Evolutionary conservation across 1,140 invertebrate genomes (phyloP).

Genomic region (Caenorhabditis remanei): DNA sequence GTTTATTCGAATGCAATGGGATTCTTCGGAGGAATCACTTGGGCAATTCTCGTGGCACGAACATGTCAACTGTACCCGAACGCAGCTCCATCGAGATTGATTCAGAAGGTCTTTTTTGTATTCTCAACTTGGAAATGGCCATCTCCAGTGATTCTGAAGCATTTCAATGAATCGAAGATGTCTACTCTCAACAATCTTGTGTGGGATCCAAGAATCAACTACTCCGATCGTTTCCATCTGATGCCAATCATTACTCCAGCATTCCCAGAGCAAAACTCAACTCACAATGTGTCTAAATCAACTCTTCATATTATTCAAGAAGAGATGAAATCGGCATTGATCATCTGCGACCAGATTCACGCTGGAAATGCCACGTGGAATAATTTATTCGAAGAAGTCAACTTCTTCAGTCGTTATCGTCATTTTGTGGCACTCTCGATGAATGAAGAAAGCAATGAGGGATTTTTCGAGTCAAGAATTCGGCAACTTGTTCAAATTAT

Average conservation of each 20-base stretch:
- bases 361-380: slow-evolving; percentile 88
- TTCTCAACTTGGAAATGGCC: slow-evolving; percentile 98
- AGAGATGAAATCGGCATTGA: slow-evolving; percentile 84
- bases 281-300: slow-evolving; percentile 95
- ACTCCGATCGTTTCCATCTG: slow-evolving; percentile 82
- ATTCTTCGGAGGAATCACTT: slow-evolving; percentile 97
- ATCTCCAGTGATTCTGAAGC: slow-evolving; percentile 93
- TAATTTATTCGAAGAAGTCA: slow-evolving; percentile 92
- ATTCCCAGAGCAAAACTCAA: slow-evolving; percentile 99
- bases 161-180: slow-evolving; percentile 83
- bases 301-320: slow-evolving; percentile 93
- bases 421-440: slow-evolving; percentile 78
- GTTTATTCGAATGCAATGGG: slow-evolving; percentile 97
- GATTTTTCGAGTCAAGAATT: slow-evolving; percentile 96
- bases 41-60: slow-evolving; percentile 98
- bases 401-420: slow-evolving; percentile 94
- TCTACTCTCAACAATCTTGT: slow-evolving; percentile 79
- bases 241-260: slow-evolving; percentile 99
- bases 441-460: slow-evolving; percentile 79
- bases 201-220: slow-evolving; percentile 85
- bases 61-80: slow-evolving; percentile 99
- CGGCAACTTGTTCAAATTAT: slow-evolving; percentile 90
- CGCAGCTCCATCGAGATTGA: slow-evolving; percentile 90
- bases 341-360: slow-evolving; percentile 88
- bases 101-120: slow-evolving; percentile 98